phyloP scores from a whole-genome alignment of 1,140 invertebrate species.

The Neotoxoptera formosana region DNA sequence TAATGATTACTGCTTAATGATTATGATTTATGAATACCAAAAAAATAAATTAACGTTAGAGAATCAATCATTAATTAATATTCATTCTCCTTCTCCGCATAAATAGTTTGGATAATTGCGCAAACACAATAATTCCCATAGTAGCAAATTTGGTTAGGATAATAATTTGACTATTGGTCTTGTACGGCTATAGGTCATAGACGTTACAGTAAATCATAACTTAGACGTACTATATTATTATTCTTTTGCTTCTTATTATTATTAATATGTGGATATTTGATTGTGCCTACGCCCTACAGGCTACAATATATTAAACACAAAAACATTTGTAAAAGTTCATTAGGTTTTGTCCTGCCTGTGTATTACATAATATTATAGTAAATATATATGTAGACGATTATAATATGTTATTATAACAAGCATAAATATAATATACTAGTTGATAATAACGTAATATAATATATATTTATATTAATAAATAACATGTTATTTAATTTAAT shows the following conservation, averaged over 20 bases:
- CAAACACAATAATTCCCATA: neutral
- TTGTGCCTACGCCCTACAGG: neutral
- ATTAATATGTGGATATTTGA: neutral
- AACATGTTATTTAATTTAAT: neutral
- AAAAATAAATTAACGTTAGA: neutral
- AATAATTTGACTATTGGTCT: too few relatives aligned
- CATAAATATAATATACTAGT: neutral
- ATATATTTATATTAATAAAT: neutral
- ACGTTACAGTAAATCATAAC: neutral
- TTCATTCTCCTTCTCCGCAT: neutral
- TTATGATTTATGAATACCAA: neutral
- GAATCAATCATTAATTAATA: neutral
- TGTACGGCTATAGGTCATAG: neutral
- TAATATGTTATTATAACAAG: neutral
- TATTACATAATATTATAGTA: neutral
- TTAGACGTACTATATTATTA: neutral
- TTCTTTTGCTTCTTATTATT: neutral
- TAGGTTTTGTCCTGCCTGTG: slow-evolving; percentile 3
- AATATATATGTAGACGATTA: neutral
- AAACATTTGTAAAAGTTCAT: neutral
- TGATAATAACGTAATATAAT: neutral
- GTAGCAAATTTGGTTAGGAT: neutral
- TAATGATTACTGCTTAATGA: neutral
- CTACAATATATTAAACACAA: neutral
- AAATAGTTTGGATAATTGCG: neutral